phyloP scores from a whole-genome alignment of 2,888 invertebrate genomes.

The Tetropium fuscum region DNA sequence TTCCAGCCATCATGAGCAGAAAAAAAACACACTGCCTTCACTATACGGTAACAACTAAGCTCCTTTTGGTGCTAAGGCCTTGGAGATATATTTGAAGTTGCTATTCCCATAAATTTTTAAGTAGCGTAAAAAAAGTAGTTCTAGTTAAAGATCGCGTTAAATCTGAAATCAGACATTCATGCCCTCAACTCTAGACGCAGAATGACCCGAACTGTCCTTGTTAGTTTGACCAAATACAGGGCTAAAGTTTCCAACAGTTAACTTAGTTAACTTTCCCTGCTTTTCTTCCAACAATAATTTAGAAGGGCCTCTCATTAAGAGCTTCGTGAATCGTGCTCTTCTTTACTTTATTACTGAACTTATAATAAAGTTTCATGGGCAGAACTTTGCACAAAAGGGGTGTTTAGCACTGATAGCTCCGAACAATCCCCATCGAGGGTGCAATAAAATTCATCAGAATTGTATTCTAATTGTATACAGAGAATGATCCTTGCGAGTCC shows the following conservation, averaged over 20 bases:
- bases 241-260: constrained; percentile 47
- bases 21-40: too few relatives aligned
- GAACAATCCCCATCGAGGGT: constrained; percentile 23
- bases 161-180: constrained; percentile 28
- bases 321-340: constrained; percentile 39
- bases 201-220: constrained; percentile 43
- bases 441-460: constrained; percentile 28
- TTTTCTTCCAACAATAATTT: constrained; percentile 49
- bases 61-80: too few relatives aligned
- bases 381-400: constrained; percentile 39
- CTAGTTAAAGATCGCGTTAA: constrained; percentile 22
- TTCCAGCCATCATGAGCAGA: too few relatives aligned
- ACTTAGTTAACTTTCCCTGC: constrained; percentile 49
- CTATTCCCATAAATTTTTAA: neutral
- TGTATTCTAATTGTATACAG: constrained; percentile 21
- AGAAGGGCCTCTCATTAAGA: constrained; percentile 48
- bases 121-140: constrained; percentile 11
- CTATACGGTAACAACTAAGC: too few relatives aligned
- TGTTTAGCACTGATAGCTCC: constrained; percentile 31
- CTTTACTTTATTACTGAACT: constrained; percentile 38
- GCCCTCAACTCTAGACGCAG: constrained; percentile 37
- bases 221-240: constrained; percentile 49
- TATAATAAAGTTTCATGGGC: constrained; percentile 44
- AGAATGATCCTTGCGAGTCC: constrained; percentile 4
- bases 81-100: too few relatives aligned